A percentile compares a stretch with the other conserved stretches of the same genome.
phyloP scores from a whole-genome alignment of 2,113 vertebrate species.

The Pterocles orientalis region DNA sequence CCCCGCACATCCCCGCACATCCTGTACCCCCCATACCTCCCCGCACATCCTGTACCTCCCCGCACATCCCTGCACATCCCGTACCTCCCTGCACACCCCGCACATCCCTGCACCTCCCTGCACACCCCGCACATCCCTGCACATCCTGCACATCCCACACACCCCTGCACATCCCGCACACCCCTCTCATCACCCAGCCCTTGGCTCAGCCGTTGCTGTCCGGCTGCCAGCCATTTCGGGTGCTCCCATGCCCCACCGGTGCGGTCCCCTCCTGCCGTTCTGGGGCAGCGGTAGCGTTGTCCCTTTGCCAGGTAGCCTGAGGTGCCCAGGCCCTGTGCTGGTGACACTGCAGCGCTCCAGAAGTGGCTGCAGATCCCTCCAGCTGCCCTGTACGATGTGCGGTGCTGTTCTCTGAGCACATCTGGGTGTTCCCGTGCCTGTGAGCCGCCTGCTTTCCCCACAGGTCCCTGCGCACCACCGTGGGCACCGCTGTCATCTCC shows the following conservation, averaged over 20 bases:
- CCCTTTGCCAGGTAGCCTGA: rapidly evolving
- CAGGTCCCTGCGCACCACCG: conserved; percentile 77
- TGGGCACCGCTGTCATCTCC: conserved; percentile 88
- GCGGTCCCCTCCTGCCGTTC: rapidly evolving
- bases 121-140: too few species aligned
- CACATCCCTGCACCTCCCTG: too few species aligned
- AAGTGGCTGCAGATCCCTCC: rapidly evolving
- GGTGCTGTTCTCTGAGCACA: rapidly evolving
- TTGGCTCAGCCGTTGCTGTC: rapidly evolving
- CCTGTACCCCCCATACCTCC: too few species aligned
- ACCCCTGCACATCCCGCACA: background rate
- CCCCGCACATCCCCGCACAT: too few species aligned
- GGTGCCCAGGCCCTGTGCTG: background rate
- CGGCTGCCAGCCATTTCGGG: rapidly evolving
- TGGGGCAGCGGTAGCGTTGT: rapidly evolving
- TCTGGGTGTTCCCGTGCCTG: rapidly evolving
- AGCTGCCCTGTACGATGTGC: rapidly evolving
- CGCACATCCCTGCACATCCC: too few species aligned
- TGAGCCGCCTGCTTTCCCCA: background rate
- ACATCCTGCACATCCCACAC: background rate
- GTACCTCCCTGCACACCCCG: too few species aligned
- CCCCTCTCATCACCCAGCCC: too few species aligned
- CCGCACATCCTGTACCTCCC: too few species aligned
- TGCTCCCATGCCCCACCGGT: background rate
- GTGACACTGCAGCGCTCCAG: background rate